Evolutionary conservation across 2,888 invertebrate genomes (phyloP), one percentile per base, ranked within the genome.

Genomic region (Pasiphila rectangulata): DNA sequence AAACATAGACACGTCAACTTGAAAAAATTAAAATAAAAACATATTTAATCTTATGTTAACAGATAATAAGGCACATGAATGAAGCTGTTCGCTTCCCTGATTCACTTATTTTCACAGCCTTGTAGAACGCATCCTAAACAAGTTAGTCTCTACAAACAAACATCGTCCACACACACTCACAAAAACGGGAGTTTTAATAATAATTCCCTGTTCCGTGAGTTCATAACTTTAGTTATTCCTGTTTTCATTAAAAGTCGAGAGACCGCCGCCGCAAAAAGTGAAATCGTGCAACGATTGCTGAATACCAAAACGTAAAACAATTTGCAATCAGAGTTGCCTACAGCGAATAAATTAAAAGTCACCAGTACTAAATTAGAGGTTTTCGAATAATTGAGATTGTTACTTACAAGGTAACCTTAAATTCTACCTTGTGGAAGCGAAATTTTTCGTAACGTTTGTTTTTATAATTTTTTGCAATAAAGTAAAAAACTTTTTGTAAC

Each of bases 341-440:
- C 67, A 54, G 58, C 61, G 75, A 76, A 78, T 78, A 78, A 79
- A 77, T 79, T 79, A 76, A 73, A 79, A 77, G 73, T 76, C 74
- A 65, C 64, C 69, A 57, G 67, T 65, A 68, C 64, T 66, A 67
- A 75, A 77, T 76, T 77, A 73, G 67, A 71, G 72, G 74, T 69
- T 72, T 67, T 57, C 59, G 68, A 75, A 75, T 77, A 74, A 75
- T 75, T 73, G 69, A 69, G 64, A 72, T 72, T 72, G 66, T 74
- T 69, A 62, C 66, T 63, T 64, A 56, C 62, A 61, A 70, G 67
- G 65, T 52, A 48, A 38, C 45, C 48, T 39, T 52, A 55, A 57
- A 52, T 57, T 51, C 55, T 57, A 55, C 46, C 30, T 30, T 51
- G 43, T 30, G 51, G 36, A 46, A 53, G 46, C 45, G 34, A 54